Evolutionary conservation across 2,888 invertebrate species (phyloP), one percentile per base, ranked within the genome.

Genomic region (Dioctria rufipes): DNA sequence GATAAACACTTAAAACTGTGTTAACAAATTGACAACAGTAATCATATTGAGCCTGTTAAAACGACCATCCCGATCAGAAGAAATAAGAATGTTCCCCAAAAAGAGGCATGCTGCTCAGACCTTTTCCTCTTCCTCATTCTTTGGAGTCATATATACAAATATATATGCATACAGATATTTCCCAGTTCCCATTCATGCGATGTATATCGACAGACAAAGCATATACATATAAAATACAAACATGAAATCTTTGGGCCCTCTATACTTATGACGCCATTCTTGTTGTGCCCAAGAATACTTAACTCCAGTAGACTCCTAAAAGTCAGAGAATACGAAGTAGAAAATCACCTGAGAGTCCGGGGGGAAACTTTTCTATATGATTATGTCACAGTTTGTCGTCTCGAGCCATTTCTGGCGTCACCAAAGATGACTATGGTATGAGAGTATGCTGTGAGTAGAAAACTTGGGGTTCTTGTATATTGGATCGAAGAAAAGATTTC

Each of bases 311-410:
- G 54, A 71, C 54, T 49, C 46, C 6, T 51, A 54, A 51, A 71
- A 71, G 40, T 0, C 51, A 51, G 40, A 71, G 71, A 71, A 54
- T 51, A 39, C 51, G 54, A 25, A 25, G 25, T 25, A 25, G 25
- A 25, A 2, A 71, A 54, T 71, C 71, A 71, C 71, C 54, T 71
- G 39, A 71, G 71, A 71, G 71, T 51, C 13, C 37, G 54, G 71
- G 71, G 25, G 25, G 25, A 25, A n/a, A 25, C 25, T 25, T 25
- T 25, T 54, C 54, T 71, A 25, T 25, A 25, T 54, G 71, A 71
- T 71, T 71, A 71, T 71, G 71, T 71, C 71, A 71, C 71, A 71
- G 71, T 51, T 71, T 71, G 54, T 71, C 54, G 54, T 71, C 54
- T 71, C 40, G 37, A 25, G 71, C 71, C 25, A n/a, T 54, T 51